Base-by-base conservation (phyloP, 2,888 invertebrate genomes). In the Nowickia ferox region DNA sequence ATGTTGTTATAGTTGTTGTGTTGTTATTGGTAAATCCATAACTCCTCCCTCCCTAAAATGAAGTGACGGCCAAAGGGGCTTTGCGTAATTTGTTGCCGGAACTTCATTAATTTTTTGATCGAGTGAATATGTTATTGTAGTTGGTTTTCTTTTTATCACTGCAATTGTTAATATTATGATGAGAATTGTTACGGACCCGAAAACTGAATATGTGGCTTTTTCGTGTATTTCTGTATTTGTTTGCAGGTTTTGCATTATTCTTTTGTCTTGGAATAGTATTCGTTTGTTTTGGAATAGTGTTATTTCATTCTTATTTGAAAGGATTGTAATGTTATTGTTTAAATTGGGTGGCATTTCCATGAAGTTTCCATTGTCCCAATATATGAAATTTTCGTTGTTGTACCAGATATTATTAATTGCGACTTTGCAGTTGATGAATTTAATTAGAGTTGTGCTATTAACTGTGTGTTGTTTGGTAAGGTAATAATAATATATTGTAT, bases 171-270 rank as follows among this genome's bases (percentile, higher is more conserved):
- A n/a, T 44, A 66, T 65, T 44, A 76, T 15, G 15, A 57, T 51
- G 44, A 76, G 22, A 55, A 22, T 65, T 66, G 65, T 53, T n/a
- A n/a, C n/a, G n/a, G n/a, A n/a, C n/a, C n/a, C n/a, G n/a, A n/a
- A n/a, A n/a, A n/a, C n/a, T n/a, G 68, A 68, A 40, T 77, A 77
- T 17, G 68, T 68, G 9, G 63, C 46, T 77, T 46, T 77, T 51
- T 59, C 53, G 19, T n/a, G n/a, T n/a, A n/a, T n/a, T n/a, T n/a
- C n/a, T 77, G 66, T 68, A 38, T 59, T 66, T 66, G 57, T 48
- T 11, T 46, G 66, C 57, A 77, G 46, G 46, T 68, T 77, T 13
- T 57, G n/a, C 11, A 68, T 46, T 77, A 66, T n/a, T 66, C 44
- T 57, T 66, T 66, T 76, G 51, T 76, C 57, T 46, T 76, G 66